phyloP scores from a whole-genome alignment of 2,888 invertebrate genomes.

The Drosophila austrosaltans region DNA sequence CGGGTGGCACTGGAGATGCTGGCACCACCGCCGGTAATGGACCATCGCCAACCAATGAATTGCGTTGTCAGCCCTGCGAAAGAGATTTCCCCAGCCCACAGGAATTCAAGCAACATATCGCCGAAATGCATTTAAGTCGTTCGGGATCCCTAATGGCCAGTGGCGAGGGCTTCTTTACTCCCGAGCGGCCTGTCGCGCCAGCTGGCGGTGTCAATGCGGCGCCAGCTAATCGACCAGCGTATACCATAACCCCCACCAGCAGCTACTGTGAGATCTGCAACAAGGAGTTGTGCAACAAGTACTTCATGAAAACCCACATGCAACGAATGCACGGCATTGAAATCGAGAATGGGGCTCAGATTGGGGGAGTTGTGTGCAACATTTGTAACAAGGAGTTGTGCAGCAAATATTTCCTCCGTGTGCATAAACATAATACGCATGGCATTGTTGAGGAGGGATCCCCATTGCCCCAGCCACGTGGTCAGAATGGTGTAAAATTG shows the following conservation, averaged over 20 bases:
- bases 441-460: constrained; percentile 95
- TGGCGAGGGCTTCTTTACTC: constrained; percentile 83
- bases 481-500: constrained; percentile 79
- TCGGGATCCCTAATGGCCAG: background rate
- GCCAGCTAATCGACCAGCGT: constrained; percentile 83
- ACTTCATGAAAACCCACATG: constrained; percentile 99
- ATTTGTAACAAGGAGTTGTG: constrained; percentile 99
- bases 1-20: constrained; percentile 49
- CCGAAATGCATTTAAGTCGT: constrained; percentile 85
- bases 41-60: constrained; percentile 48
- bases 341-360: constrained; percentile 95
- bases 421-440: constrained; percentile 99
- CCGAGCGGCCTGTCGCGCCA: constrained; percentile 80
- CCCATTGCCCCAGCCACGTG: constrained; percentile 83
- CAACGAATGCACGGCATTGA: constrained; percentile 98
- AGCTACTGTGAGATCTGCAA: constrained; percentile 99
- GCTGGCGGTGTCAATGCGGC: constrained; percentile 44
- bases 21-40: constrained; percentile 37
- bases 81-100: constrained; percentile 87
- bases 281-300: constrained; percentile 99
- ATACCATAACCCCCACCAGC: constrained; percentile 88
- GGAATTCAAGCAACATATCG: constrained; percentile 88
- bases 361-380: constrained; percentile 97
- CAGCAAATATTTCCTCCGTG: constrained; percentile 98
- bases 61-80: constrained; percentile 83